Evolutionary conservation across 2,797 vertebrate species (phyloP).

Genomic region (Melanotaenia parkinsoni): DNA sequence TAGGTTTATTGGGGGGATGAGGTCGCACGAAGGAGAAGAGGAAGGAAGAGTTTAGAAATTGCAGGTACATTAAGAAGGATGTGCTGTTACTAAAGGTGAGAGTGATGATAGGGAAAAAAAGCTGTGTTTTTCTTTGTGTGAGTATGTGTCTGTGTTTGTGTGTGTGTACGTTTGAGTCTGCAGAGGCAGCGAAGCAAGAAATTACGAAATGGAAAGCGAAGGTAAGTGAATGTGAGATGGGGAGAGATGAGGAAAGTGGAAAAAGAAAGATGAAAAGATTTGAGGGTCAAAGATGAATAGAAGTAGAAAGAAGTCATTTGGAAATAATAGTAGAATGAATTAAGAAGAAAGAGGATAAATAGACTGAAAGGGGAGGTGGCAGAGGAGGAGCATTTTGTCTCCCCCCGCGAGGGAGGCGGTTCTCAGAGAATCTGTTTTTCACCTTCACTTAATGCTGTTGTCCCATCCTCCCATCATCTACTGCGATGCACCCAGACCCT

Average conservation of each 20-base stretch:
- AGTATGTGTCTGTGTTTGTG: constrained; percentile 32
- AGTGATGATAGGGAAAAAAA: constrained; percentile 46
- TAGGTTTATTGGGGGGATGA: constrained; percentile 18
- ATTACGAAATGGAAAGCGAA: constrained; percentile 79
- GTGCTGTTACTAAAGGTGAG: constrained; percentile 47
- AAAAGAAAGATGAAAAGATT: constrained; percentile 54
- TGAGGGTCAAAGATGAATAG: constrained; percentile 58
- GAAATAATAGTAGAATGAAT: constrained; percentile 49
- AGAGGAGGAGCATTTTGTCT: constrained; percentile 63
- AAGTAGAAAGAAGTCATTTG: constrained; percentile 55
- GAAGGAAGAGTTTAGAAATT: constrained; percentile 59
- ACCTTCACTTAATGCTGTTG: constrained; percentile 83
- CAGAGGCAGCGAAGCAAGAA: constrained; percentile 81
- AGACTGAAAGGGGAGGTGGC: constrained; percentile 56
- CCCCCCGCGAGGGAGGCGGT: constrained; percentile 60
- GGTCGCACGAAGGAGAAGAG: constrained; percentile 50
- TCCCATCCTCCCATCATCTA: constrained; percentile 61
- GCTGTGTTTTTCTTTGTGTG: constrained; percentile 47
- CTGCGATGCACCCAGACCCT: constrained; percentile 57
- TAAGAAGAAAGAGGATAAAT: constrained; percentile 57
- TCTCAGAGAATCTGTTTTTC: constrained; percentile 84
- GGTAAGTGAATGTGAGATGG: constrained; percentile 73
- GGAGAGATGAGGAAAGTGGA: constrained; percentile 19
- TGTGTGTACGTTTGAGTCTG: constrained; percentile 55
- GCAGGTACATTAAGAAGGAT: constrained; percentile 68